Percentiles rank a stretch among this genome's conserved stretches.
Evolutionary conservation across 2,888 invertebrate species (phyloP).

Genomic region (Erannis defoliaria): DNA sequence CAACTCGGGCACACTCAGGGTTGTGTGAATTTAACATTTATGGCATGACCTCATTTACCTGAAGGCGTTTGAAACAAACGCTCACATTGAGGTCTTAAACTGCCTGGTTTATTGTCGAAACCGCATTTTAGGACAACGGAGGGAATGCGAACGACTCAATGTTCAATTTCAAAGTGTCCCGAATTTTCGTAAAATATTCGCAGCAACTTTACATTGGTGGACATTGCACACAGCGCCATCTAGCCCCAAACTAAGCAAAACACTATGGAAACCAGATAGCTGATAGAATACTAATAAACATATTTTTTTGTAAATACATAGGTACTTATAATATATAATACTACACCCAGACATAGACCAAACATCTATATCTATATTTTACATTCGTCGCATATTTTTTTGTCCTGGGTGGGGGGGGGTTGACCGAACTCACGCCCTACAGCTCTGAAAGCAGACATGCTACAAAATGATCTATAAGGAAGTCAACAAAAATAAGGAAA

Average conservation of each 20-base stretch:
- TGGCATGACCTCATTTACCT: background rate
- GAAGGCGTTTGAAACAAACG: constrained; percentile 10
- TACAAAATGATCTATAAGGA: background rate
- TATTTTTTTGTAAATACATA: too few relatives aligned
- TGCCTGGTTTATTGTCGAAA: constrained; percentile 13
- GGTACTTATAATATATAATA: too few relatives aligned
- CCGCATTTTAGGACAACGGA: constrained; percentile 7
- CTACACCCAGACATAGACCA: too few relatives aligned
- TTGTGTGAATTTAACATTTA: constrained; percentile 1
- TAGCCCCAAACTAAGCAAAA: too few relatives aligned
- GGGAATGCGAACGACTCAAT: constrained; percentile 9
- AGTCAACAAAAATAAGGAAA: background rate
- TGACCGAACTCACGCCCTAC: too few relatives aligned
- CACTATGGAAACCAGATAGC: too few relatives aligned
- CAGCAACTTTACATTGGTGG: too few relatives aligned
- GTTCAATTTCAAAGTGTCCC: constrained; percentile 2
- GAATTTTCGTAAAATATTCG: background rate
- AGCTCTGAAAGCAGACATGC: background rate
- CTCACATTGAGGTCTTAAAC: constrained; percentile 4
- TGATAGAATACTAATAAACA: too few relatives aligned
- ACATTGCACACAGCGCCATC: too few relatives aligned
- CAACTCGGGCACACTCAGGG: background rate
- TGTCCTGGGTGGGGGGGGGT: too few relatives aligned
- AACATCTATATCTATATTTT: too few relatives aligned
- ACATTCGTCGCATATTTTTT: too few relatives aligned